Evolutionary conservation across 2,797 vertebrate genomes (phyloP).

Genomic region (Hypotaenidia okinawae): DNA sequence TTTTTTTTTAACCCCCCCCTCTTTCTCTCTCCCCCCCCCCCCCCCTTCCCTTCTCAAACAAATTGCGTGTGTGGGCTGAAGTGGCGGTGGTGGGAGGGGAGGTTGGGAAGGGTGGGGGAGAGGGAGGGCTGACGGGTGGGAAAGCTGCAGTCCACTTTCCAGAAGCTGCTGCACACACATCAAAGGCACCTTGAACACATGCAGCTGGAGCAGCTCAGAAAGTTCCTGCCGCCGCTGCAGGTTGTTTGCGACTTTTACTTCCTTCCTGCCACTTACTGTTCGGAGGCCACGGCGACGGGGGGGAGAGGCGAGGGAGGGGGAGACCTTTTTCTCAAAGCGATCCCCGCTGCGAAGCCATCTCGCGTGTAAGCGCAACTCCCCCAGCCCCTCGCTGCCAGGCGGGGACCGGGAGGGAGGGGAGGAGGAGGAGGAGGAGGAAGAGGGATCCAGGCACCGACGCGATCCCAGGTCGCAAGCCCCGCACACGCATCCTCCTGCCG

Average conservation of each 20-base stretch:
- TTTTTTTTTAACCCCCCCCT: not conserved
- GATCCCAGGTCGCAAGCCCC: not conserved
- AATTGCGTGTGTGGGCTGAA: conserved; percentile 41
- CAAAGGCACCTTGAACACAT: conserved; percentile 72
- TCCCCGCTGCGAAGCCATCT: conserved; percentile 43
- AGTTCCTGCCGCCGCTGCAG: conserved; percentile 63
- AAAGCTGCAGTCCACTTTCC: conserved; percentile 51
- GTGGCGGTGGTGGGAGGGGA: conserved; percentile 8
- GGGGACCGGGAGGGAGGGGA: not conserved
- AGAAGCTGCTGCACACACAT: conserved; percentile 48
- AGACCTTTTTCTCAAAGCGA: conserved; percentile 4
- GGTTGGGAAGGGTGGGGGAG: not conserved
- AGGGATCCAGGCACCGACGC: not conserved
- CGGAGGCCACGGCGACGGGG: conserved; percentile 8
- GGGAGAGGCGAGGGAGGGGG: not conserved
- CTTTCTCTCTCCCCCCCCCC: not conserved
- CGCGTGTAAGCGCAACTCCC: not conserved
- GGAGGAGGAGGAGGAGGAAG: not conserved
- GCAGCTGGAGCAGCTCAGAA: conserved; percentile 42
- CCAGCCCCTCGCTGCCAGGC: conserved; percentile 9
- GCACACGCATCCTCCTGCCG: not conserved
- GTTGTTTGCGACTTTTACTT: conserved; percentile 73
- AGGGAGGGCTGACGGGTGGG: conserved; percentile 10
- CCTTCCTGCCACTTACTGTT: conserved; percentile 55
- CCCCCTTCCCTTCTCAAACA: not conserved